These are phyloP conservation scores for Vombatus ursinus DNA, from an alignment of 2,113 vertebrate species.

Conservation along the genomic window DNA sequence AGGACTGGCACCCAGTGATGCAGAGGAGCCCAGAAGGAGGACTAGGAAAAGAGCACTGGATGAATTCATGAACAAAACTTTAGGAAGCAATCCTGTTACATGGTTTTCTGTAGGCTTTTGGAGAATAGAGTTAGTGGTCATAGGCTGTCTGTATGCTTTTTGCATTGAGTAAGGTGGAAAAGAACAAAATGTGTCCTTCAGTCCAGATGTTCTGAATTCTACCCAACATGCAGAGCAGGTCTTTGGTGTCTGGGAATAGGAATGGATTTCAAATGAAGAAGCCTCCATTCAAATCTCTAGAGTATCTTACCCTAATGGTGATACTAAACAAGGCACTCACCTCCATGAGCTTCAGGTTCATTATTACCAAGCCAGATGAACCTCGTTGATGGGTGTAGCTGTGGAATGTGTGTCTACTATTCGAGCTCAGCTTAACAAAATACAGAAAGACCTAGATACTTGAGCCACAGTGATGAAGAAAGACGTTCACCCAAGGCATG, in stretches of 20 bases:
- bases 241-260: not conserved
- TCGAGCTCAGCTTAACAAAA: not conserved
- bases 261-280: not conserved
- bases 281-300: not conserved
- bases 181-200: not conserved
- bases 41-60: not conserved
- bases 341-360: not conserved
- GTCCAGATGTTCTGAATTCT: not conserved
- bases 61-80: not conserved
- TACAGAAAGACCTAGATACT: not conserved
- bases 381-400: not conserved
- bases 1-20: not conserved
- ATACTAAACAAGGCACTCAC: not conserved
- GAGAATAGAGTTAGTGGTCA: not conserved
- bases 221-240: not conserved
- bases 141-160: not conserved
- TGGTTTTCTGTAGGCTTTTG: not conserved
- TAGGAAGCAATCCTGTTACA: not conserved
- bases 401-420: not conserved
- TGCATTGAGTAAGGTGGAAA: not conserved
- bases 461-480: not conserved
- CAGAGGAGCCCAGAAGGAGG: not conserved
- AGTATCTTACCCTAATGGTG: not conserved
- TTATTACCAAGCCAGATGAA: not conserved
- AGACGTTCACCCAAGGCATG: not conserved